phyloP scores from a whole-genome alignment of 2,113 vertebrate species.

The Bubo blakistoni region DNA sequence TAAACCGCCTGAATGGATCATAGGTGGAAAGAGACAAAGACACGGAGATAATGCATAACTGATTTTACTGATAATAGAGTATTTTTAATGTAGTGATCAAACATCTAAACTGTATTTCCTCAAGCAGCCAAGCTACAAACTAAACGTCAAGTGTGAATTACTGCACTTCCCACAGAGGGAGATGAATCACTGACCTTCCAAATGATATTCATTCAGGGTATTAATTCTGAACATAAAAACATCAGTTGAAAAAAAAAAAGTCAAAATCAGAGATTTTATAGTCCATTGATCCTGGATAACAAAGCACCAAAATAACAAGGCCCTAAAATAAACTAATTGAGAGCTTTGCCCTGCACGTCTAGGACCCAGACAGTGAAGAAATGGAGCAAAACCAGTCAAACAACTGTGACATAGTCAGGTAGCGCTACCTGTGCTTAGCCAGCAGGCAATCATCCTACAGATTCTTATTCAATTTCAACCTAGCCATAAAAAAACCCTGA shows the following conservation, averaged over 20 bases:
- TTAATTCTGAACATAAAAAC: not conserved
- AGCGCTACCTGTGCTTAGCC: not conserved
- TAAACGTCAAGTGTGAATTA: constrained; percentile 2
- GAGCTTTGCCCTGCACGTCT: not conserved
- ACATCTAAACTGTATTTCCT: not conserved
- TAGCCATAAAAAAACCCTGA: not conserved
- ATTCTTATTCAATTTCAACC: not conserved
- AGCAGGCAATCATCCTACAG: not conserved
- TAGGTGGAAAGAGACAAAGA: not conserved
- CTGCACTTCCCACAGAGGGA: not conserved
- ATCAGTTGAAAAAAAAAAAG: not conserved
- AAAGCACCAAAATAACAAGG: not conserved
- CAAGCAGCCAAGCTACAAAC: not conserved
- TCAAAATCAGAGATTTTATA: not conserved
- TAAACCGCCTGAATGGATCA: not conserved
- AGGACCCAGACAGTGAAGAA: not conserved
- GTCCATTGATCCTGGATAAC: not conserved
- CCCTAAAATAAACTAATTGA: not conserved
- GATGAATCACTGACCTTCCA: not conserved
- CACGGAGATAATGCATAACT: not conserved
- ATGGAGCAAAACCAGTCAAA: not conserved
- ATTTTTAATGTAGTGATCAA: not conserved
- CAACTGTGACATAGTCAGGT: not conserved
- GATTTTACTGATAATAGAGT: not conserved
- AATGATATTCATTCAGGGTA: not conserved